Percentiles rank a stretch among this genome's conserved stretches.
phyloP scores from a whole-genome alignment of 1,140 invertebrate genomes.

The Ridgeia piscesae region DNA sequence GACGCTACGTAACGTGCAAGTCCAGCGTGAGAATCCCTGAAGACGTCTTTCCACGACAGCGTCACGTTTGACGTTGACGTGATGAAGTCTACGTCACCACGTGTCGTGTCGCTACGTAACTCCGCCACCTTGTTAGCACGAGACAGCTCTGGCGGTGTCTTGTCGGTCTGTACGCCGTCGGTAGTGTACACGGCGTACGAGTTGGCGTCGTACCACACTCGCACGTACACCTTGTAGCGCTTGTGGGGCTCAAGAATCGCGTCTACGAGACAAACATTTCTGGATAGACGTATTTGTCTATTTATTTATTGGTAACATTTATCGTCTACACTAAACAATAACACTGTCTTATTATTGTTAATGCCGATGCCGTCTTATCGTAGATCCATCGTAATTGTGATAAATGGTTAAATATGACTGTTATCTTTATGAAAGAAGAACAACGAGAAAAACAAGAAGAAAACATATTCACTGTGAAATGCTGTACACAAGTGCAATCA shows the following conservation, averaged over 20 bases:
- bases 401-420: too few relatives aligned
- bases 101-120: background rate
- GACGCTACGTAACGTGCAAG: background rate
- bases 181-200: background rate
- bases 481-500: too few relatives aligned
- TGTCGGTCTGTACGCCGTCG: background rate
- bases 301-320: too few relatives aligned
- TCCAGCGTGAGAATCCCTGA: background rate
- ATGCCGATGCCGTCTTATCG: too few relatives aligned
- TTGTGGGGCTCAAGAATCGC: background rate
- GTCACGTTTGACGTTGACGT: background rate
- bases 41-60: background rate
- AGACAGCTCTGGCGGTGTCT: background rate
- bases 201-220: background rate
- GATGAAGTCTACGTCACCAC: background rate
- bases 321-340: too few relatives aligned
- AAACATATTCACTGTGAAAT: too few relatives aligned
- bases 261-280: background rate
- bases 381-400: too few relatives aligned
- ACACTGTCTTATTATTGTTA: too few relatives aligned
- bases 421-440: too few relatives aligned
- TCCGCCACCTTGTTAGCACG: background rate
- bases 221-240: background rate
- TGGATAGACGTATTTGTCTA: too few relatives aligned
- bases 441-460: too few relatives aligned